Base-by-base conservation (phyloP, 1,140 invertebrate species). In the Drosophila busckii region DNA sequence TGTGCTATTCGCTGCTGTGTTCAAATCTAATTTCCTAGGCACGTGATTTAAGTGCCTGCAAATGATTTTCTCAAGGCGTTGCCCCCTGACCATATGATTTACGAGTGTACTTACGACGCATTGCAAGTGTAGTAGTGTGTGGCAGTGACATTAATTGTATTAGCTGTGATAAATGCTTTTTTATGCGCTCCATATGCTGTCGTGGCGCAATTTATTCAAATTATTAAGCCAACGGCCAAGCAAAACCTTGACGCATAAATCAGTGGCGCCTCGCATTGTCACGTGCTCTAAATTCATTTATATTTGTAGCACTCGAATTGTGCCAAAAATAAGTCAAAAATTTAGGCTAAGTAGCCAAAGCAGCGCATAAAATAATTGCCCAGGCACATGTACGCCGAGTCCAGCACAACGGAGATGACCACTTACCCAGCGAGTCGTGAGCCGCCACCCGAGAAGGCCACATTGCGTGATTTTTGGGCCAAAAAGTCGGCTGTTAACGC, bases 401-500 rank as follows among this genome's bases (percentile, higher is more conserved):
- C 80, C 35, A 84, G 61, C 55, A 84, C 71, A 42, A 84, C 80
- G 38, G 80, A 71, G 78, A 70, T 71, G 80, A 83, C 78, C 59
- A 68, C 68, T 49, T 82, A 80, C 53, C 71, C 65, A 16, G 15
- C 50, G n/a, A n/a, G n/a, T 23, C 48, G 71, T 3, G 75, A 80
- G 29, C 63, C 49, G 2, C 69, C 75, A 9, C 20, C 25, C 20
- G 66, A 71, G 13, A 75, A 75, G 45, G 19, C 65, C 3, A 80
- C 83, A 2, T 64, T 85, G 25, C 83, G 83, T 28, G 83, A 85
- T 61, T 85, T 83, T 17, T 85, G 83, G 83, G 83, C 83, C 29
- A 85, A 85, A 55, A 83, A 85, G 10, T 78, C 83, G 37, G 83
- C 83, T 26, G 62, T 85, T 15, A 85, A 85, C 75, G 83, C 83